phyloP scores from a whole-genome alignment of 2,888 invertebrate species.

The Eupeodes luniger region DNA sequence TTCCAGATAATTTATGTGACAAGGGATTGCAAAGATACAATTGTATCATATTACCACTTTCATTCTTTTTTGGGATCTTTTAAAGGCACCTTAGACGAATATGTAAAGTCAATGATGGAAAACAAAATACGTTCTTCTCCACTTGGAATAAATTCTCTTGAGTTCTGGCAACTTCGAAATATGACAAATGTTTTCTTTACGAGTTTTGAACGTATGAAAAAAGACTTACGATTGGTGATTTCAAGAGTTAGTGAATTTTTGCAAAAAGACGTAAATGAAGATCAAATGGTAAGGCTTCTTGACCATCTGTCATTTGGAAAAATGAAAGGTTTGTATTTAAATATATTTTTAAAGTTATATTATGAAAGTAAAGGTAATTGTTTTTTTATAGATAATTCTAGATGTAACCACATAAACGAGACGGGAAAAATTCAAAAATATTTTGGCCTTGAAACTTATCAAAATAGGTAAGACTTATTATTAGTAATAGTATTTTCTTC shows the following conservation, averaged over 20 bases:
- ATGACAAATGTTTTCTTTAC: slow-evolving; percentile 78
- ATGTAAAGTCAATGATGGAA: slow-evolving; percentile 61
- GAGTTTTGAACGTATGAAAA: slow-evolving; percentile 79
- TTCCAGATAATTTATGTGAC: slow-evolving; percentile 90
- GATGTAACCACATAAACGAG: neutral
- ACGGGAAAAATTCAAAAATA: neutral
- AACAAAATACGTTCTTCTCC: slow-evolving; percentile 55
- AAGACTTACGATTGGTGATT: slow-evolving; percentile 76
- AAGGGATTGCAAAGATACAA: slow-evolving; percentile 92
- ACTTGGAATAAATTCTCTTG: slow-evolving; percentile 77
- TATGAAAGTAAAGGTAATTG: neutral
- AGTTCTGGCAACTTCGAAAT: slow-evolving; percentile 79
- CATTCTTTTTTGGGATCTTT: slow-evolving; percentile 85
- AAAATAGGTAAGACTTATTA: neutral
- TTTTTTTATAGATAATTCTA: neutral
- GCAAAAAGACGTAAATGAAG: slow-evolving; percentile 35
- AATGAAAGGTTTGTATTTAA: slow-evolving; percentile 62
- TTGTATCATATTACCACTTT: slow-evolving; percentile 90
- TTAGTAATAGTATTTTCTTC: too few relatives aligned
- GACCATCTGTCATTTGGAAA: slow-evolving; percentile 72
- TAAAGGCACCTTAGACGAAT: slow-evolving; percentile 85
- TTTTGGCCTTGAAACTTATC: neutral
- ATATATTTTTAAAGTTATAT: too few relatives aligned
- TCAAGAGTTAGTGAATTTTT: slow-evolving; percentile 70
- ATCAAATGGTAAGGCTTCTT: slow-evolving; percentile 46